A percentile compares a stretch with the other conserved stretches of the same genome.
phyloP scores from a whole-genome alignment of 2,113 vertebrate species.

The Jacana jacana region DNA sequence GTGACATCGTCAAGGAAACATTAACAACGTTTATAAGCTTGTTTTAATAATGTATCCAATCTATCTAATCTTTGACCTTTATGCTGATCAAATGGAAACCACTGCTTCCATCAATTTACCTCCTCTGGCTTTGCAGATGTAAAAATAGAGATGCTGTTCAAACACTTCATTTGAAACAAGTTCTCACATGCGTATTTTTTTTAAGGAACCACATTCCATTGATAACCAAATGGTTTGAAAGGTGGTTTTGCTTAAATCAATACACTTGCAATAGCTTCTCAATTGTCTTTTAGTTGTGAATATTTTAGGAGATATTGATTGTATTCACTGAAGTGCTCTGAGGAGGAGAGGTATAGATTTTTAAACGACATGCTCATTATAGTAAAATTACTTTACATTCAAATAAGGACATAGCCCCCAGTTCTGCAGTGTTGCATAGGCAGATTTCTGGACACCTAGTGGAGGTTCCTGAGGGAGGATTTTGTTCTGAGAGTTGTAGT shows the following conservation, averaged over 20 bases:
- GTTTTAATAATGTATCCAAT: neutral
- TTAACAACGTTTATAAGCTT: conserved; percentile 11
- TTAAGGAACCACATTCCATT: neutral
- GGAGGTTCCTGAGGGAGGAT: neutral
- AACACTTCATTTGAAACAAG: neutral
- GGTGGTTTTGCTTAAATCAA: neutral
- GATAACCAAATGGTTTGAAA: neutral
- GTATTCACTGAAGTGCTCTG: neutral
- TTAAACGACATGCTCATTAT: neutral
- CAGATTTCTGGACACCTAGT: neutral
- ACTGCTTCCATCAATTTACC: neutral
- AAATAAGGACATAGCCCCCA: neutral
- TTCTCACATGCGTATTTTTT: neutral
- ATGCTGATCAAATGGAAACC: neutral
- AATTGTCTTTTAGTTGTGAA: neutral
- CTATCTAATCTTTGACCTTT: conserved; percentile 19
- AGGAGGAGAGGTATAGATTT: neutral
- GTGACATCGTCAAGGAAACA: conserved; percentile 47
- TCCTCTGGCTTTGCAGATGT: neutral
- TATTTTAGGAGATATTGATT: conserved; percentile 23
- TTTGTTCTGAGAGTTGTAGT: neutral
- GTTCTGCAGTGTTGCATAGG: neutral
- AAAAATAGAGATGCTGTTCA: neutral
- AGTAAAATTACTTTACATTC: neutral
- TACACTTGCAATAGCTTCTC: neutral